Evolutionary conservation across 2,113 vertebrate genomes (phyloP).

Genomic region (Sphyrna mokarran): DNA sequence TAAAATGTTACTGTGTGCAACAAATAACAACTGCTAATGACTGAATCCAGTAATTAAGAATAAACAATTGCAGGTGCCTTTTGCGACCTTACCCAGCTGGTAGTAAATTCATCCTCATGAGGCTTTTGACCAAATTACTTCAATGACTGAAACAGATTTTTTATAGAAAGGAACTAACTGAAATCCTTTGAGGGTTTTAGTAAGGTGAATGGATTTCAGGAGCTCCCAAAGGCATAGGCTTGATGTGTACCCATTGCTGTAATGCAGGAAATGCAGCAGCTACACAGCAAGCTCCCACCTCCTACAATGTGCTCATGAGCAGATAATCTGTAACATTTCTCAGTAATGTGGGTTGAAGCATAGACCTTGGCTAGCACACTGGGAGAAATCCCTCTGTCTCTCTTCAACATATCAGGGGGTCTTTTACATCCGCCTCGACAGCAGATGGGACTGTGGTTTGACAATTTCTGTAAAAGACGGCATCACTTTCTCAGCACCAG

Average conservation of each 20-base stretch:
- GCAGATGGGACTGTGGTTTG: background rate
- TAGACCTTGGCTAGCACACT: background rate
- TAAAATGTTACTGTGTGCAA: background rate
- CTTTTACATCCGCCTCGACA: background rate
- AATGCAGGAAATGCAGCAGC: background rate
- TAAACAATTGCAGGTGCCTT: background rate
- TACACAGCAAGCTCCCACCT: background rate
- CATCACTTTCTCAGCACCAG: background rate
- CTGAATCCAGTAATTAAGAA: background rate
- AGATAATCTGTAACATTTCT: background rate
- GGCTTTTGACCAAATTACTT: background rate
- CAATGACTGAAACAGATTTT: background rate
- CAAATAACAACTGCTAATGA: background rate
- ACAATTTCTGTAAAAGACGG: background rate
- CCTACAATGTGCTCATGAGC: background rate
- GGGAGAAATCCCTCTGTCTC: background rate
- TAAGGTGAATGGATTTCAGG: background rate
- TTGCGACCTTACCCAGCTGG: background rate
- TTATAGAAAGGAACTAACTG: background rate
- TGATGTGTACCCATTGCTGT: background rate
- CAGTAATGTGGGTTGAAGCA: background rate
- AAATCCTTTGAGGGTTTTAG: background rate
- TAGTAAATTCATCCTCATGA: background rate
- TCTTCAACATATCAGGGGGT: background rate
- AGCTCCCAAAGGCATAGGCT: background rate